Base-by-base conservation (phyloP, 2,888 invertebrate species). In the Tortricodes alternella region DNA sequence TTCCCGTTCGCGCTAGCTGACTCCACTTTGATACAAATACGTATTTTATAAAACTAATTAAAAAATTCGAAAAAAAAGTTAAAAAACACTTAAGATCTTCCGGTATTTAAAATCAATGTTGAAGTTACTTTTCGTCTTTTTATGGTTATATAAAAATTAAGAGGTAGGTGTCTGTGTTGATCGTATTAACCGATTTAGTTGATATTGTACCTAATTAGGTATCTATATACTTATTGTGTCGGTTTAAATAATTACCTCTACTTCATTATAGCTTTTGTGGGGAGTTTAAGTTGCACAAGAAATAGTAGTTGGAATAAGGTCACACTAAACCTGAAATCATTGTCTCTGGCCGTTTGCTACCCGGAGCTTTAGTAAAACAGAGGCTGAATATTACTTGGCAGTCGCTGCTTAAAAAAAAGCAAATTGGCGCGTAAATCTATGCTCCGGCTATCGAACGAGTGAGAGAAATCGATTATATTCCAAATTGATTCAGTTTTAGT, bases 201-300 rank as follows among this genome's bases (percentile, higher is more conserved):
- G 79, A 78, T 86, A 85, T 81, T 80, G 79, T 82, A 79, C 84
- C 84, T 86, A 83, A 85, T 81, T 89, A 88, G 87, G 83, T 89
- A 83, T 85, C 85, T 87, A 86, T 89, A 83, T 87, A 87, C 80
- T 86, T 85, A 88, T 87, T 88, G 85, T 88, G 89, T 88, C 88
- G 80, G 81, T 88, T 87, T 85, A 83, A 85, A 83, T 82, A 76
- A 83, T 85, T 89, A 88, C 88, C 86, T 89, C 88, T 88, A 73
- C 71, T 78, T 78, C 76, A 77, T 78, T 78, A 84, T 85, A 85
- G 90, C 89, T 90, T 89, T 85, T 87, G 90, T 90, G 89, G 81
- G 70, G 77, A 83, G 68, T 79, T 82, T 88, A 43, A 78, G 78
- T 90, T 90, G 90, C 90, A 89, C 89, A 89, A 89, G 78, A 89